Percentiles rank a stretch among this genome's conserved stretches.
phyloP scores from a whole-genome alignment of 2,888 invertebrate species.

The Lithophane semibrunnea region DNA sequence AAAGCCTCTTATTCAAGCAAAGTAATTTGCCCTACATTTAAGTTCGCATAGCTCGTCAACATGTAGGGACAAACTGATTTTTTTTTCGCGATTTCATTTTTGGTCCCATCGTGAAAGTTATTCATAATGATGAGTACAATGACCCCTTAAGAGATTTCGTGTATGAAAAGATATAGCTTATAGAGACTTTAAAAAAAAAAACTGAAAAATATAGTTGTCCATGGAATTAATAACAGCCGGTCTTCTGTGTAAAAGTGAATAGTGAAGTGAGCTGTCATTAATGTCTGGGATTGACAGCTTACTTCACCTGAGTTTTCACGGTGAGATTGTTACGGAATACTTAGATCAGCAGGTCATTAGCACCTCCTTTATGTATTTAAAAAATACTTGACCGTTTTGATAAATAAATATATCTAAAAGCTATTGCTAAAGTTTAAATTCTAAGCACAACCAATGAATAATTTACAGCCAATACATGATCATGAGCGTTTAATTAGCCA shows the following conservation, averaged over 20 bases:
- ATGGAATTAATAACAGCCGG: neutral
- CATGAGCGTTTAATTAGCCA: slow-evolving; percentile 55
- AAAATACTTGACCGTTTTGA: slow-evolving; percentile 4
- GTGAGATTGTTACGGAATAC: neutral
- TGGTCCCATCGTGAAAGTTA: too few species aligned
- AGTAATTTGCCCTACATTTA: too few species aligned
- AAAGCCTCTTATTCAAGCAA: too few species aligned
- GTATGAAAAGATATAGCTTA: too few species aligned
- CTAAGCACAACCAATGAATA: slow-evolving; percentile 35
- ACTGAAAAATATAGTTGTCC: neutral
- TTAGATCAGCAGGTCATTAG: neutral
- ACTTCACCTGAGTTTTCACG: neutral
- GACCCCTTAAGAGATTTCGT: too few species aligned
- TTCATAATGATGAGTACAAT: too few species aligned
- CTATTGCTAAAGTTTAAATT: slow-evolving; percentile 38
- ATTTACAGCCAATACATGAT: slow-evolving; percentile 43
- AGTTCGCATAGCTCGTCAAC: too few species aligned
- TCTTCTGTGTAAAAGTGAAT: too few species aligned
- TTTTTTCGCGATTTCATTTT: too few species aligned
- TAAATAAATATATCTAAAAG: slow-evolving; percentile 18
- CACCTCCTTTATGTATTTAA: neutral
- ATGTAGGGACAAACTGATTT: too few species aligned
- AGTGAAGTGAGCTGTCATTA: neutral
- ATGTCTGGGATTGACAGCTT: neutral
- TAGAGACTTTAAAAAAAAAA: neutral